Evolutionary conservation across 2,888 invertebrate species (phyloP).

Genomic region (Tubiluchus corallicola): DNA sequence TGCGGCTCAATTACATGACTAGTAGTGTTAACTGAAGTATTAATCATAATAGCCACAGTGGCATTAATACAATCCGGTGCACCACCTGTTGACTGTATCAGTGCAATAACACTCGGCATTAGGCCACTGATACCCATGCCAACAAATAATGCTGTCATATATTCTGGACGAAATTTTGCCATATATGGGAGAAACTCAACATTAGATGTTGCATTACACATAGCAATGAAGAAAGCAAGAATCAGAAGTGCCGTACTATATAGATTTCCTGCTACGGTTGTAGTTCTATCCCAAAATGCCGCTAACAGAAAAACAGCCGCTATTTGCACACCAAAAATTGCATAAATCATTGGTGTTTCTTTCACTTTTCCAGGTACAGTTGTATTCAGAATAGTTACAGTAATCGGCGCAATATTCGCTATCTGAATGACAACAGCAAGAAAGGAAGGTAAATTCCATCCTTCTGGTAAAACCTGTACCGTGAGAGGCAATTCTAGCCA

Average conservation of each 20-base stretch:
- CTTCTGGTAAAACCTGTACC: conserved; percentile 57
- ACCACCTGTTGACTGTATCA: conserved; percentile 52
- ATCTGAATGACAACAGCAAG: conserved; percentile 60
- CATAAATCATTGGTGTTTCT: too few relatives aligned
- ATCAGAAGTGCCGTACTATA: conserved; percentile 35
- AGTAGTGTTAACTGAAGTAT: too few relatives aligned
- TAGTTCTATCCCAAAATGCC: too few relatives aligned
- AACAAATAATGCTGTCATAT: conserved; percentile 58
- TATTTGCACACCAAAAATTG: too few relatives aligned
- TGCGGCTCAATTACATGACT: too few relatives aligned
- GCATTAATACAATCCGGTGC: conserved; percentile 16
- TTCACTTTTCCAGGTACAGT: too few relatives aligned
- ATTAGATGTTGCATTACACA: conserved; percentile 22
- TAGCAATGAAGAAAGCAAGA: conserved; percentile 44
- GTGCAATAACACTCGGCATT: conserved; percentile 52
- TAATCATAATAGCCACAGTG: neutral
- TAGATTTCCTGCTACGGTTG: too few relatives aligned
- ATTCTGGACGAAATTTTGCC: too few relatives aligned
- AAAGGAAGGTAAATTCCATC: conserved; percentile 65
- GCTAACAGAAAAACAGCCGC: too few relatives aligned
- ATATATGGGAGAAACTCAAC: neutral
- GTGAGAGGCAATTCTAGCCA: conserved; percentile 75
- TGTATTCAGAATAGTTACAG: too few relatives aligned
- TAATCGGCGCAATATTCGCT: too few relatives aligned
- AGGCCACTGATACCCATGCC: conserved; percentile 66